A percentile compares a stretch with the other conserved stretches of the same genome.
Conservation (phyloP, 2,113 vertebrate genomes). For the Pituophis catenifer region DNA sequence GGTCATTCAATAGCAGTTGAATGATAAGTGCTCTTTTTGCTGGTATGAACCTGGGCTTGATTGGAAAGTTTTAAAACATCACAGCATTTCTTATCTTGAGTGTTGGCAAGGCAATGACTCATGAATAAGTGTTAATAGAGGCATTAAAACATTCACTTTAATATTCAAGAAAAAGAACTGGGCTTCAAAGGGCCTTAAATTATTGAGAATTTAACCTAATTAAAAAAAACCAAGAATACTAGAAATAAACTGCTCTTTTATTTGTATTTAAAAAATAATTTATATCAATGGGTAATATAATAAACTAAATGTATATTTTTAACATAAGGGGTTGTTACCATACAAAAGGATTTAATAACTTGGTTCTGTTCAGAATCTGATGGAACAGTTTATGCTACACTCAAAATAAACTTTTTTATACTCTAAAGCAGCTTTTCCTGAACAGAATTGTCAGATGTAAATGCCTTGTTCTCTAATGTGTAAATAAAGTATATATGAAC, state of each 20-base stretch:
- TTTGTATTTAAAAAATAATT: slow-evolving; percentile 26
- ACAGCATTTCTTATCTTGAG: slow-evolving; percentile 63
- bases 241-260: neutral
- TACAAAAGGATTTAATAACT: too few relatives aligned
- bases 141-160: slow-evolving; percentile 65
- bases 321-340: neutral
- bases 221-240: slow-evolving; percentile 49
- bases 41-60: slow-evolving; percentile 10
- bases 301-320: neutral
- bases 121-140: slow-evolving; percentile 59
- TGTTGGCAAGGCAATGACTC: slow-evolving; percentile 64
- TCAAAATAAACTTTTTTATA: neutral
- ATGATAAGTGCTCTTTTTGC: neutral
- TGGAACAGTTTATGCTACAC: neutral
- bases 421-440: neutral
- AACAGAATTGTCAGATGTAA: too few relatives aligned
- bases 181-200: slow-evolving; percentile 48
- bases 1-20: neutral
- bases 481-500: too few relatives aligned
- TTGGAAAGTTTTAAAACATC: slow-evolving; percentile 47
- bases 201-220: slow-evolving; percentile 45
- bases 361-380: too few relatives aligned
- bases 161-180: slow-evolving; percentile 58
- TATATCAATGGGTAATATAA: neutral
- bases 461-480: too few relatives aligned